phyloP scores from a whole-genome alignment of 1,140 invertebrate genomes.

The Kradibia gibbosae region DNA sequence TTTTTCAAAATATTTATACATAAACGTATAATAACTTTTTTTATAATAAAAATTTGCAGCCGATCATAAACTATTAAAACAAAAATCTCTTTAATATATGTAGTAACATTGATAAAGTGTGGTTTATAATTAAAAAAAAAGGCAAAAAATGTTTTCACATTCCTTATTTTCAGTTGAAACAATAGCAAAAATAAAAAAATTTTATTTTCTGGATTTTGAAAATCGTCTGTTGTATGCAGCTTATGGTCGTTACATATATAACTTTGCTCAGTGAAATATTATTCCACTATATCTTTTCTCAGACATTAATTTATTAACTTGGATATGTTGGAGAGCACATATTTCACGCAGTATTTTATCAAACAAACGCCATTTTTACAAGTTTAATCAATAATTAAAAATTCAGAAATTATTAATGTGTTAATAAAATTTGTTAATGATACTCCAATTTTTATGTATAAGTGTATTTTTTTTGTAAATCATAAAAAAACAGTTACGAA shows the following conservation, averaged over 20 bases:
- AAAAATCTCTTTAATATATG: background rate
- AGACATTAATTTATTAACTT: background rate
- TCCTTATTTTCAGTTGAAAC: background rate
- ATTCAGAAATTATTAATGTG: background rate
- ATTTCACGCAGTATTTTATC: background rate
- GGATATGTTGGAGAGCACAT: slow-evolving; percentile 18
- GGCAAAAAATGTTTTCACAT: background rate
- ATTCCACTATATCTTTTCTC: background rate
- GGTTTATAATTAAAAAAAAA: background rate
- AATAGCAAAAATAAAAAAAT: background rate
- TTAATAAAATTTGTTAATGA: background rate
- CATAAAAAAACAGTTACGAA: too few relatives aligned
- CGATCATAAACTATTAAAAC: background rate
- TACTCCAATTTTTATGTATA: too few relatives aligned
- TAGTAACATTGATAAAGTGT: background rate
- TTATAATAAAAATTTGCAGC: background rate
- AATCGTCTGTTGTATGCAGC: background rate
- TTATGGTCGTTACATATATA: background rate
- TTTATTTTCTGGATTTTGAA: background rate
- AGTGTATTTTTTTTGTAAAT: too few relatives aligned
- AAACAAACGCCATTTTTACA: background rate
- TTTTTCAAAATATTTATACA: background rate
- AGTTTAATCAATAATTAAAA: background rate
- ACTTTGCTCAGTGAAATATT: background rate
- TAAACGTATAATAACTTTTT: background rate